Conservation (phyloP, 2,797 vertebrate genomes). For the Acipenser transmontanus region DNA sequence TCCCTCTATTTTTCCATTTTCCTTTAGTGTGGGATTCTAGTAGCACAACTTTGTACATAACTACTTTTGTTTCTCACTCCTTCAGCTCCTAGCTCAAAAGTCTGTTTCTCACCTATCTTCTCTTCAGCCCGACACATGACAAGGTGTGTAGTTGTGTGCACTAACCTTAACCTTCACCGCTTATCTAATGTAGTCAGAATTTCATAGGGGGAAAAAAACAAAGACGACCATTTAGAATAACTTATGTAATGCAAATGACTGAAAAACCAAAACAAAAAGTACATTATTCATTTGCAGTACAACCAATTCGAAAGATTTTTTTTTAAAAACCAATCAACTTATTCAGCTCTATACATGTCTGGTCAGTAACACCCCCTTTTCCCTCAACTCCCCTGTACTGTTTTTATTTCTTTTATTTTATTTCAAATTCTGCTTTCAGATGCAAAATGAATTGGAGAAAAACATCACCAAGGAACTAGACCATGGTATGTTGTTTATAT, state of each 20-base stretch:
- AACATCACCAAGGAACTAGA: constrained; percentile 70
- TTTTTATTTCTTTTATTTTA: background rate
- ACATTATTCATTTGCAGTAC: too few relatives aligned
- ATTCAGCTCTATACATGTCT: too few relatives aligned
- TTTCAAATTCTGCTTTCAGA: constrained; percentile 41
- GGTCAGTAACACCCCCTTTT: too few relatives aligned
- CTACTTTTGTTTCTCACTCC: constrained; percentile 58
- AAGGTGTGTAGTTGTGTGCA: constrained; percentile 68
- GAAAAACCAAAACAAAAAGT: too few relatives aligned
- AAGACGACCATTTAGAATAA: too few relatives aligned
- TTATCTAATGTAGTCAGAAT: background rate
- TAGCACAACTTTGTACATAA: constrained; percentile 43
- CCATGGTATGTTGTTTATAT: constrained; percentile 52
- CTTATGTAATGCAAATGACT: too few relatives aligned
- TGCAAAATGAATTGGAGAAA: constrained; percentile 73
- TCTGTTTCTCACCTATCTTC: constrained; percentile 69
- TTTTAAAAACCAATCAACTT: too few relatives aligned
- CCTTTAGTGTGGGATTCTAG: constrained; percentile 17
- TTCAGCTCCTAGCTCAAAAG: constrained; percentile 74
- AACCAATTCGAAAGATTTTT: too few relatives aligned
- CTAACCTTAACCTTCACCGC: constrained; percentile 11
- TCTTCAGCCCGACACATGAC: constrained; percentile 65
- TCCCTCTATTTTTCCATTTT: background rate
- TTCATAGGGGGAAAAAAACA: too few relatives aligned
- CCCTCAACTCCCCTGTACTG: too few relatives aligned